Conservation (phyloP, 2,113 vertebrate genomes). For the Emydocephalus ijimae region DNA sequence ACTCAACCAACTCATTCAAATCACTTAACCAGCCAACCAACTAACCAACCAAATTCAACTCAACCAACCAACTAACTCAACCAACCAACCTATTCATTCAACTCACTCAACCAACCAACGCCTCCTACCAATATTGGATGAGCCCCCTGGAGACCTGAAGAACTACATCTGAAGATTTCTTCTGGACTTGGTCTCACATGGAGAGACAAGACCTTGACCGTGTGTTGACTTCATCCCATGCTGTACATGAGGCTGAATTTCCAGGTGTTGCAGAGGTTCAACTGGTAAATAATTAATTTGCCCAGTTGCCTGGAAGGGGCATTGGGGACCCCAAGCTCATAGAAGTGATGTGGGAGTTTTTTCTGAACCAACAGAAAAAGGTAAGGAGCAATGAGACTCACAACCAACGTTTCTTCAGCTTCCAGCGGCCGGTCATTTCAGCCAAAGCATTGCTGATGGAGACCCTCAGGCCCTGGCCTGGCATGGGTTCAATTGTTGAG, state of each 20-base stretch:
- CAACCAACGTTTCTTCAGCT: constrained; percentile 5
- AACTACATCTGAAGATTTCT: not conserved
- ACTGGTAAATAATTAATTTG: not conserved
- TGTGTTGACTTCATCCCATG: not conserved
- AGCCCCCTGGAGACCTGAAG: not conserved
- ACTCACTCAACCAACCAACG: not conserved
- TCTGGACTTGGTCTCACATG: not conserved
- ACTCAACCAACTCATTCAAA: not conserved
- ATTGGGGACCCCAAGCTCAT: not conserved
- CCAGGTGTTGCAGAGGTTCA: not conserved
- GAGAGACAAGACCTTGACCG: not conserved
- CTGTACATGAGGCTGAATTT: not conserved
- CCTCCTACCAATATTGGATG: not conserved
- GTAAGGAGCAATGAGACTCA: not conserved
- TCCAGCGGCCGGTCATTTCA: not conserved
- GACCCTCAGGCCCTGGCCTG: not conserved
- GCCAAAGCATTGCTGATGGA: not conserved
- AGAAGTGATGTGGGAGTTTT: not conserved
- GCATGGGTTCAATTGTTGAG: not conserved
- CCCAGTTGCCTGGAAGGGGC: not conserved
- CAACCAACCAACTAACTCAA: not conserved
- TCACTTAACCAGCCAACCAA: no score
- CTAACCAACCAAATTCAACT: not conserved
- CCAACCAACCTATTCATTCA: not conserved
- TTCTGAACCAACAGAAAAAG: not conserved